Percentiles rank a stretch among this genome's conserved stretches.
phyloP scores from a whole-genome alignment of 2,888 invertebrate species.

The Prosapia bicincta region DNA sequence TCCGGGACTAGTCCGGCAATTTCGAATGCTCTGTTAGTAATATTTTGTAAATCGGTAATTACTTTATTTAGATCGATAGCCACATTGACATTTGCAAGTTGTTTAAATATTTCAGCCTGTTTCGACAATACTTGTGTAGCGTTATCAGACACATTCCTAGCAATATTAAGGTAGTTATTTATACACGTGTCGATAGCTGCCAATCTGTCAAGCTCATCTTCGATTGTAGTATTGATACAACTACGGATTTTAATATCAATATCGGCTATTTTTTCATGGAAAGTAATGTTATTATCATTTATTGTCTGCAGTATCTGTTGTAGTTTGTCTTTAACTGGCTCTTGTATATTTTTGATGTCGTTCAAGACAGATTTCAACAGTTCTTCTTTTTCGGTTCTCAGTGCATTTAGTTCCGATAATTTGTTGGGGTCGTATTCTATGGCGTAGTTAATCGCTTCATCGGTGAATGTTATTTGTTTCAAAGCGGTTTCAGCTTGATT shows the following conservation, averaged over 20 bases:
- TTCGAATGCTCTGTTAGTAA: neutral
- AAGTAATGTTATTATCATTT: neutral
- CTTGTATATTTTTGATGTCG: neutral
- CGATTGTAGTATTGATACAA: neutral
- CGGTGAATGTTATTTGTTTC: neutral
- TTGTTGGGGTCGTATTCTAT: neutral
- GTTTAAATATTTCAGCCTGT: neutral
- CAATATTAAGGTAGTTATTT: neutral
- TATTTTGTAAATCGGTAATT: neutral
- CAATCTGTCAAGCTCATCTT: neutral
- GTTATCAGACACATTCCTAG: neutral
- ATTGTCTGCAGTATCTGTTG: neutral
- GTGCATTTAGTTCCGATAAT: neutral
- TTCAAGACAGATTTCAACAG: neutral
- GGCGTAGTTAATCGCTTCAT: neutral
- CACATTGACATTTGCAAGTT: neutral
- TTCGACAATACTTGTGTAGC: neutral
- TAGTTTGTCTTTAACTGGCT: neutral
- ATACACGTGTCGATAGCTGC: neutral
- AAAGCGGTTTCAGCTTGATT: neutral
- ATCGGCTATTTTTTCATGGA: neutral
- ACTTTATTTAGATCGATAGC: neutral
- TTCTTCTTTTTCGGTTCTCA: neutral
- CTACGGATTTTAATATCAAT: neutral
- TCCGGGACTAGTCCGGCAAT: neutral